Base-by-base conservation (phyloP, 2,113 vertebrate species). In the Zosterops lateralis region DNA sequence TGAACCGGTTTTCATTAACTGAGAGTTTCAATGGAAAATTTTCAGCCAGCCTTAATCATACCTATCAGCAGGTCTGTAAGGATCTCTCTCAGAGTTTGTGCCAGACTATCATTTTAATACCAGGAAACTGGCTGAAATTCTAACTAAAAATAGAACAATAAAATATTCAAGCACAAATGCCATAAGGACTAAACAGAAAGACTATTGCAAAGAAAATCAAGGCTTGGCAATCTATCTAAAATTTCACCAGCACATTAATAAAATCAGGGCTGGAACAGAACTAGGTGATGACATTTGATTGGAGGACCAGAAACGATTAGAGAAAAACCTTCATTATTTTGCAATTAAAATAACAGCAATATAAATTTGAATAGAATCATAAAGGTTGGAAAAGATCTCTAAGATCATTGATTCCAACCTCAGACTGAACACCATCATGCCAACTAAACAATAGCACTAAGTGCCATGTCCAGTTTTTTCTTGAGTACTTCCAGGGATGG, bases 91-190 rank as follows among this genome's bases (percentile, higher is more conserved):
- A 89, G 90, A 75, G 65, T 64, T 89, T 90, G 32, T 93, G 76
- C 80, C 90, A 93, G 85, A 77, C 68, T 65, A 58, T 78, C 56
- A 92, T 84, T 90, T 80, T 92, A 95, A 94, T 96, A 92, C 57
- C 60, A 94, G 80, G 76, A 90, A 93, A 87, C 73, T 56, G 79
- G 86, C 65, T 94, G 86, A 95, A 95, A 95, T 81, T 75, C 47
- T 81, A 57, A 64, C 80, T 96, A 90, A 94, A 95, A 96, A 93
- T 86, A 93, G 86, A 95, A 90, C 74, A 90, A 94, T 93, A 84
- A 84, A 94, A 89, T 90, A 80, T 50, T 88, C 86, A 65, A 85
- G 50, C 54, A 83, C 28, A 79, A 88, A 84, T 71, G 65, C 61
- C 68, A 29, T 64, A 81, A 93, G 53, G 65, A 81, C 76, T 94